Conservation (phyloP, 2,797 vertebrate genomes). For the Pseudochaenichthys georgianus region DNA sequence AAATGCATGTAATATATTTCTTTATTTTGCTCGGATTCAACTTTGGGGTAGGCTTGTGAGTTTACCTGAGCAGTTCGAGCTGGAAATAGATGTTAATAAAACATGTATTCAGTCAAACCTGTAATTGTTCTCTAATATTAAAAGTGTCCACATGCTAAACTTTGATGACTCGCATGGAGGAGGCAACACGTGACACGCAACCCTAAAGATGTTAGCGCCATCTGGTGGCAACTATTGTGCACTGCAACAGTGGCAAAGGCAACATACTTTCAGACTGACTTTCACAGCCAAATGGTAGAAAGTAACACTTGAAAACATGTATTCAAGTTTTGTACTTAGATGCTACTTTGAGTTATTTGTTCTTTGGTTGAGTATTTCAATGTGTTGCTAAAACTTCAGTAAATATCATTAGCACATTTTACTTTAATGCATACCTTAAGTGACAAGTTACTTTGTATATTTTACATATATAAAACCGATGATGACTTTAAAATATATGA, state of each 20-base stretch:
- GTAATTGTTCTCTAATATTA: not conserved
- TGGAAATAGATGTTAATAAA: not conserved
- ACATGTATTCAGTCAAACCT: not conserved
- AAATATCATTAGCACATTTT: not conserved
- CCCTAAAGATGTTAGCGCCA: conserved; percentile 34
- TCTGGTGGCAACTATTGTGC: conserved; percentile 35
- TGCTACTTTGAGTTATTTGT: not conserved
- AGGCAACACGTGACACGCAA: not conserved
- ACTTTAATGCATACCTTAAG: not conserved
- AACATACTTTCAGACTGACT: not conserved
- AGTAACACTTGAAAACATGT: not conserved
- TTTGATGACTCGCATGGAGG: not conserved
- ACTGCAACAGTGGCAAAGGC: conserved; percentile 4
- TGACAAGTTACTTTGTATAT: not conserved
- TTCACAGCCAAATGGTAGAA: not conserved
- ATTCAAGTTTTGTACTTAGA: not conserved
- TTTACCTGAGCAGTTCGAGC: fast-evolving
- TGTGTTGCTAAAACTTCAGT: not conserved
- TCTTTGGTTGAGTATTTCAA: not conserved
- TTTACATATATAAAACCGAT: not conserved
- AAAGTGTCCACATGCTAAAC: not conserved
- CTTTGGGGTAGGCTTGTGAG: not conserved
- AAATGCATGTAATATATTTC: not conserved
- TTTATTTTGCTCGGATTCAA: not conserved
- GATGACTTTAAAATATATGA: not conserved